Percentiles rank a stretch among this genome's conserved stretches.
phyloP scores from a whole-genome alignment of 2,797 vertebrate genomes.

The Peromyscus melanophrys region DNA sequence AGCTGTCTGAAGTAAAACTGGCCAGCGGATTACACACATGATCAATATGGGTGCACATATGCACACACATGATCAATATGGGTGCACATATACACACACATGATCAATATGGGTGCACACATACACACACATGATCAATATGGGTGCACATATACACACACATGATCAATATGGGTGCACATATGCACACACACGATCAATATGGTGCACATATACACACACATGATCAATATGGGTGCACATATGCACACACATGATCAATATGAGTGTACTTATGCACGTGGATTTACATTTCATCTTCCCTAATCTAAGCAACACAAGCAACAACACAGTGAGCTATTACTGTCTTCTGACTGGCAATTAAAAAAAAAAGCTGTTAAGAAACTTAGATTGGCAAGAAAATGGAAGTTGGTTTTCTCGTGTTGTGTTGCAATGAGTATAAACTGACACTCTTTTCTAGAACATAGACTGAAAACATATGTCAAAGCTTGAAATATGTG shows the following conservation, averaged over 20 bases:
- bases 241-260: no score
- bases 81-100: no score
- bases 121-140: no score
- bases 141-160: no score
- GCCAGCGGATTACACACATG: not conserved
- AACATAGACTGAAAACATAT: slow-evolving; percentile 59
- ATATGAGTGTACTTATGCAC: no score
- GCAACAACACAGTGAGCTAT: not conserved
- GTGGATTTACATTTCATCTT: not conserved
- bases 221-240: no score
- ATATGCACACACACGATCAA: no score
- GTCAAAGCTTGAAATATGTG: slow-evolving; percentile 66
- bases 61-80: no score
- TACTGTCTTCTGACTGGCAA: not conserved
- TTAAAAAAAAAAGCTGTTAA: slow-evolving; percentile 30
- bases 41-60: no score
- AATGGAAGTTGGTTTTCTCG: slow-evolving; percentile 40
- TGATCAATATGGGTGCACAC: no score
- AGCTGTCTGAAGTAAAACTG: not conserved
- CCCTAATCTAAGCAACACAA: not conserved
- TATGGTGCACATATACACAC: no score
- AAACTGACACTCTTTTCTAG: slow-evolving; percentile 49
- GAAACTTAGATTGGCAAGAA: slow-evolving; percentile 55
- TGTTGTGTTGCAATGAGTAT: slow-evolving; percentile 21
- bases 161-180: no score